A percentile compares a stretch with the other conserved stretches of the same genome.
Conservation (phyloP, 1,140 invertebrate species). For the Metaphire vulgaris region DNA sequence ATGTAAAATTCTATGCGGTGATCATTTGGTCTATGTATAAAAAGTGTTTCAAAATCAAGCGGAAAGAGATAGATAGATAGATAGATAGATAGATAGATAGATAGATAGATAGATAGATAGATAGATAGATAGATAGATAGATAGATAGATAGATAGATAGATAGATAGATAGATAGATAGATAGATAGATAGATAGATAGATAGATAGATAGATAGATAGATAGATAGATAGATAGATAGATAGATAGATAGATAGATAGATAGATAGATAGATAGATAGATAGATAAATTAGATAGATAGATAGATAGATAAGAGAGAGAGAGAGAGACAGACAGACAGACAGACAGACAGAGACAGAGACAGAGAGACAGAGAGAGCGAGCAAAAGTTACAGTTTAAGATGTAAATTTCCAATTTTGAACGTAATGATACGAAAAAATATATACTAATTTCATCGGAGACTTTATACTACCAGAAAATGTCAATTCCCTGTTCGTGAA, state of each 20-base stretch:
- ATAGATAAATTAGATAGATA: neutral
- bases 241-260: slow-evolving; percentile 3
- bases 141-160: slow-evolving; percentile 3
- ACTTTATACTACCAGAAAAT: too few relatives aligned
- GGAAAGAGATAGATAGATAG: neutral
- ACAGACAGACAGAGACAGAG: neutral
- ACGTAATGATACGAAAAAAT: too few relatives aligned
- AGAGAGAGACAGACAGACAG: neutral
- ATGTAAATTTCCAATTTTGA: too few relatives aligned
- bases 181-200: neutral
- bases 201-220: neutral
- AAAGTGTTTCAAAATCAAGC: too few relatives aligned
- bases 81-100: slow-evolving; percentile 3
- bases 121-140: slow-evolving; percentile 3
- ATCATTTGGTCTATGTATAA: too few relatives aligned
- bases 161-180: neutral
- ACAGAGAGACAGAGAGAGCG: neutral
- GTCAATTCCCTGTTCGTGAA: too few relatives aligned
- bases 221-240: slow-evolving; percentile 1
- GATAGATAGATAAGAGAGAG: neutral
- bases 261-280: slow-evolving; percentile 3
- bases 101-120: slow-evolving; percentile 3
- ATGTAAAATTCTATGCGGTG: too few relatives aligned
- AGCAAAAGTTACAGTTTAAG: neutral
- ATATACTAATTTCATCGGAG: too few relatives aligned